Evolutionary conservation across 2,888 invertebrate genomes (phyloP), one percentile per base, ranked within the genome.

Genomic region (Baccha elongata): DNA sequence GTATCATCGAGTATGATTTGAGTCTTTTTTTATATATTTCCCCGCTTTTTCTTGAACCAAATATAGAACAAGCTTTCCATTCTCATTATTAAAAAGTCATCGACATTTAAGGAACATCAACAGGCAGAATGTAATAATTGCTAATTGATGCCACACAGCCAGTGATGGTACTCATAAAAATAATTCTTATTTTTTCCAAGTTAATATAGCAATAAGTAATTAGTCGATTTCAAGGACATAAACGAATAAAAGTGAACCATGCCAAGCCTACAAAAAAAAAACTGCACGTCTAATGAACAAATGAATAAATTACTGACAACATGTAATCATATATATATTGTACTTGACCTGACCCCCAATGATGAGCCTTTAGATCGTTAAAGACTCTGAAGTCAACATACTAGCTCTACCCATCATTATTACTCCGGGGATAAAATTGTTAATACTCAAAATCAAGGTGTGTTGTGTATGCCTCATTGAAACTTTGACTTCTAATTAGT

Each of bases 401-500:
- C 35, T 35, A 69, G 69, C 80, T 80, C 69, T 74, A 80, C 80
- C 80, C 68, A 74, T 58, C 74, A 74, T 69, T 80, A 80, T 74
- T 74, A 80, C 74, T 48, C 73, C 40, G 74, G 74, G 80, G 80
- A 80, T 74, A 68, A 69, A 53, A 58, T 69, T n/a, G 69, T 19
- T 46, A 69, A 73, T 80, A 74, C 80, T 74, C 74, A 58, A 80
- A 80, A 80, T 80, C 80, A 69, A 80, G 80, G 80, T 80, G 80
- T 80, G 80, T 80, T 69, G n/a, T 80, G 62, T 80, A 50, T 58
- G 69, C 73, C n/a, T 50, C 80, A 80, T 42, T 52, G 68, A 74
- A 73, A 69, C 68, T 80, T 80, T 80, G 69, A 74, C 80, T 80
- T 80, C 74, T 80, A 80, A 80, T 80, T 80, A 80, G 80, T 80